Evolutionary conservation across 2,113 vertebrate species (phyloP), one percentile per base, ranked within the genome.

Genomic region (Oceanodroma tethys): DNA sequence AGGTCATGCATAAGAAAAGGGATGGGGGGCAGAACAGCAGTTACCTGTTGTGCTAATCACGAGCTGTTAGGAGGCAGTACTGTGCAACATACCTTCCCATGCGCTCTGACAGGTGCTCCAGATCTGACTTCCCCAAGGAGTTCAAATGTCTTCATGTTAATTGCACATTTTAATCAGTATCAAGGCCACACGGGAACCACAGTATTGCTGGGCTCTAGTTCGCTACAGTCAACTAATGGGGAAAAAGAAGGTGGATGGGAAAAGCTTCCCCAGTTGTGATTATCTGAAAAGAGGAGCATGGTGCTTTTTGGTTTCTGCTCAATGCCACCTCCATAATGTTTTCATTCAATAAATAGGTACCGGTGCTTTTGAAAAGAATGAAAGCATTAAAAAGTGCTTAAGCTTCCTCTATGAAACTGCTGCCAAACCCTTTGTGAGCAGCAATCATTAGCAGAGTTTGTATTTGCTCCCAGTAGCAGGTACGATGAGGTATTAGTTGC

Each of bases 321-420:
- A 87, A 60, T 94, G 95, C 90, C 86, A 58, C 81, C 73, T 95
- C 94, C 50, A 9, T 86, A 81, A 95, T 52, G 80, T 94, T 92
- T 91, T 95, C 89, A 94, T 94, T 97, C 92, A 95, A 95, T 95
- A 94, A 96, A 95, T 97, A 97, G 90, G 81, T 97, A 95, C 85
- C 82, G 86, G 65, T 82, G 74, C 87, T 94, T 97, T 93, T 93
- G 88, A 87, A 71, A 71, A 87, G 79, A 96, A 95, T 75, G 91
- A 91, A 96, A 95, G 78, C 88, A 91, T 96, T 88, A 67, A 66
- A 93, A 97, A 94, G 96, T 94, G 94, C 92, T 88, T 78, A 81
- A 85, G 65, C 91, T 95, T 96, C 93, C 93, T 97, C 56, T 91
- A 93, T 43, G 84, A 96, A 95, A 95, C 88, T 90, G 67, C 55